Evolutionary conservation across 2,888 invertebrate species (phyloP), one percentile per base, ranked within the genome.

Genomic region (Elaeidobius kamerunicus): DNA sequence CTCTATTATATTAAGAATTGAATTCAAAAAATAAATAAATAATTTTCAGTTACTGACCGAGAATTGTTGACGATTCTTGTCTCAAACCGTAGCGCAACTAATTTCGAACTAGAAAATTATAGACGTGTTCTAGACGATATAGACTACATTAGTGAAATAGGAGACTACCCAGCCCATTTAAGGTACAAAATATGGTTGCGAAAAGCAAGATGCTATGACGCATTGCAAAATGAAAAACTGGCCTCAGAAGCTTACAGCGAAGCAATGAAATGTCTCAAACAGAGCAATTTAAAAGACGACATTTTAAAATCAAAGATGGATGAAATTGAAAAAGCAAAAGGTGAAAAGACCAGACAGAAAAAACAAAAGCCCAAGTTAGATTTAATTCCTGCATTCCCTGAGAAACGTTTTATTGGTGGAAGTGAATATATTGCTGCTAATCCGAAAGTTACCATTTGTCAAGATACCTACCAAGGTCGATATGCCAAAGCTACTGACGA

Each of bases 21-120:
- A n/a, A n/a, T n/a, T n/a, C n/a, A n/a, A n/a, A n/a, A n/a, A n/a
- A n/a, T n/a, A n/a, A 19, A 32, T 45, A 27, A 38, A 45, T 12
- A 35, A 16, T 45, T 65, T 66, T 41, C 46, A 84, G 84, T 72
- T 54, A 73, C 75, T 39, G 57, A 60, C 3, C 57, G 61, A 57
- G 67, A 68, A 60, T 83, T 88, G 46, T 69, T 85, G 2, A 77
- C 87, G 0, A 81, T 90, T 32, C 75, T 87, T 3, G 75, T 86
- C 60, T 90, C 88, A 1, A 92, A 91, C 69, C 80, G 91, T 7
- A 91, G 91, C 20, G 91, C 91, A 0, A 80, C 86, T 0, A 76
- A 89, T 28, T 87, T 85, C 65, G 87, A 89, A 64, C 69, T 89
- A 68, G 76, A 83, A 55, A 80, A 82, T 58, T 83, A 80, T 66